Conservation (phyloP, 2,888 invertebrate species). For the Thymelicus lineola region DNA sequence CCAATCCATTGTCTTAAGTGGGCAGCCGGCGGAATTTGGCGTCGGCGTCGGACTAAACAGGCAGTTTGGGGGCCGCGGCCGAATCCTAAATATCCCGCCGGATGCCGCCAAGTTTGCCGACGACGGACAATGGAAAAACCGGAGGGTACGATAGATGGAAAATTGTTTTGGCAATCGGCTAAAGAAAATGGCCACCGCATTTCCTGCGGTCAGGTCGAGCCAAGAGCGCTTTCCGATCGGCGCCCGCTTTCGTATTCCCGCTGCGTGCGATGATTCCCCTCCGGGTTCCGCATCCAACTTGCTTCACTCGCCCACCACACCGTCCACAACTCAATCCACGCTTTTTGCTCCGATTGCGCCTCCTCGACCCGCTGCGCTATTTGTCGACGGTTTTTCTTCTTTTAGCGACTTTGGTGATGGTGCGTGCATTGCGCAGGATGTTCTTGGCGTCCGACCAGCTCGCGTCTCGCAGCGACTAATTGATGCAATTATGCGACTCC, state of each 20-base stretch:
- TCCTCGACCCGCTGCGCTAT: slow-evolving; percentile 22
- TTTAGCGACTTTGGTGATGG: slow-evolving; percentile 29
- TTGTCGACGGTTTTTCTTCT: slow-evolving; percentile 34
- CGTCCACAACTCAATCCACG: slow-evolving; percentile 34
- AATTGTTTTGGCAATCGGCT: slow-evolving; percentile 76
- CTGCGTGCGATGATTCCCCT: slow-evolving; percentile 52
- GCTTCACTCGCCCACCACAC: slow-evolving; percentile 32
- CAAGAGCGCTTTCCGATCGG: slow-evolving; percentile 77
- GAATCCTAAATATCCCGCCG: slow-evolving; percentile 65
- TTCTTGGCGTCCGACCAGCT: slow-evolving; percentile 30
- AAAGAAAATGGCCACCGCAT: slow-evolving; percentile 76
- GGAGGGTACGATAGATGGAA: slow-evolving; percentile 71
- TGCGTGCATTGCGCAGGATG: slow-evolving; percentile 28
- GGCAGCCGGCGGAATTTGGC: slow-evolving; percentile 52
- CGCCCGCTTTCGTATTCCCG: slow-evolving; percentile 62
- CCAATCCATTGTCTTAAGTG: slow-evolving; percentile 52
- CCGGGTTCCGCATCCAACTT: slow-evolving; percentile 24
- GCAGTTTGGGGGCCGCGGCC: slow-evolving; percentile 58
- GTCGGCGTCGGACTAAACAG: slow-evolving; percentile 50
- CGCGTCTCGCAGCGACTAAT: slow-evolving; percentile 23
- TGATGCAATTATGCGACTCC: slow-evolving; percentile 25
- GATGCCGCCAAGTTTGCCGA: slow-evolving; percentile 72
- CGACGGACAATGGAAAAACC: slow-evolving; percentile 75
- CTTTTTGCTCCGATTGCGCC: slow-evolving; percentile 34
- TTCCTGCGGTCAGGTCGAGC: slow-evolving; percentile 79